These are phyloP conservation scores for Chroicocephalus ridibundus DNA, from an alignment of 2,113 vertebrate species.

Conservation along the genomic window DNA sequence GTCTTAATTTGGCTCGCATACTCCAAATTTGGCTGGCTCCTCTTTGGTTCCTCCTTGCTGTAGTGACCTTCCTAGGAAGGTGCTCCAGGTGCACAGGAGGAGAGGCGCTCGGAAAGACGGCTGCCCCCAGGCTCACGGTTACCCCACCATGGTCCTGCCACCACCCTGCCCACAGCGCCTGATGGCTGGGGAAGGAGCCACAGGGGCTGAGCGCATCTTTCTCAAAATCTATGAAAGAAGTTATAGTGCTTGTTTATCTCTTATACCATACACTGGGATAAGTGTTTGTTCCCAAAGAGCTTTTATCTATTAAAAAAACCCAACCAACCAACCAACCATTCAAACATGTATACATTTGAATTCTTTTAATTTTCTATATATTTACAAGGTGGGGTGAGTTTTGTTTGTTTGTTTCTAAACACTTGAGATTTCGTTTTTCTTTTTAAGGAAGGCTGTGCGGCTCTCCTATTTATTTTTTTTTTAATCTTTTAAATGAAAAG, in stretches of 20 bases:
- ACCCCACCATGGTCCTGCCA: neutral
- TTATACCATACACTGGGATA: neutral
- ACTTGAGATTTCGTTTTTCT: neutral
- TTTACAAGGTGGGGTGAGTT: neutral
- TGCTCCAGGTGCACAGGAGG: neutral
- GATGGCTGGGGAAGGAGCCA: neutral
- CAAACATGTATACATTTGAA: fast-evolving
- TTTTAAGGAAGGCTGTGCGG: neutral
- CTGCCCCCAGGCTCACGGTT: neutral
- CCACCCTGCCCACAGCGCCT: neutral
- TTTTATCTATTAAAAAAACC: neutral
- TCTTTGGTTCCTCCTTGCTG: neutral
- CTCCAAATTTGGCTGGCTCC: neutral
- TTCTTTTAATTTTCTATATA: neutral
- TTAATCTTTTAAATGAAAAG: neutral
- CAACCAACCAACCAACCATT: too few relatives aligned
- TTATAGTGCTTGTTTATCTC: constrained; percentile 27
- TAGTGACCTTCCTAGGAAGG: neutral
- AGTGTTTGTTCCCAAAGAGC: constrained; percentile 7
- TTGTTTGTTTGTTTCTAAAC: neutral
- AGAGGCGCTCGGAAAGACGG: fast-evolving
- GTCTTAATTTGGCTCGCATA: neutral
- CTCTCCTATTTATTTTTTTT: neutral
- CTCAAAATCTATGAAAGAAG: neutral
- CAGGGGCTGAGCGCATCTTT: neutral